Percentiles rank a stretch among this genome's conserved stretches.
Conservation (phyloP, 2,888 invertebrate genomes). For the Linyphia triangularis region DNA sequence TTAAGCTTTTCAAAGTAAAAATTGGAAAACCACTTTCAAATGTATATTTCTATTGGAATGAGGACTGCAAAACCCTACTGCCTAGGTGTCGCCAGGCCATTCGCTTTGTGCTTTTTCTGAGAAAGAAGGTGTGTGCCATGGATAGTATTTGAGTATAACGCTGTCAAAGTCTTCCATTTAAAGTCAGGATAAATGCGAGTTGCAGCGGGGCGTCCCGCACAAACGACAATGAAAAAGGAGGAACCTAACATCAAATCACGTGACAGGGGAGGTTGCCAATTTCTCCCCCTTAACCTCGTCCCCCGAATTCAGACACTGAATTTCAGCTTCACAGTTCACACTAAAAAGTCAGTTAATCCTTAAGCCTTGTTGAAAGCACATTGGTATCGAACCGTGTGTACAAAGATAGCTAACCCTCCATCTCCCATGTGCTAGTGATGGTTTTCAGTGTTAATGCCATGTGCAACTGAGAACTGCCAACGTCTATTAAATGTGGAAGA, state of each 20-base stretch:
- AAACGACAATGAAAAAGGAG: conserved; percentile 36
- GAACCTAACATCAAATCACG: conserved; percentile 53
- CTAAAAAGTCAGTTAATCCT: conserved; percentile 3
- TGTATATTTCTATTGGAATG: neutral
- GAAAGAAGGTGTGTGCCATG: neutral
- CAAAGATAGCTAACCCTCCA: neutral
- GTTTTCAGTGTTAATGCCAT: neutral
- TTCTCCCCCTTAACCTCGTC: conserved; percentile 18
- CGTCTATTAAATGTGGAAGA: neutral
- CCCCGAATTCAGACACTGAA: conserved; percentile 24
- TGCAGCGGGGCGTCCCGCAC: neutral
- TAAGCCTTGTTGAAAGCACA: neutral
- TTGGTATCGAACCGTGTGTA: neutral
- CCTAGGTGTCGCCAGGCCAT: neutral
- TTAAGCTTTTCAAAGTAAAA: too few species aligned
- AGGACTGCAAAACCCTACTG: neutral
- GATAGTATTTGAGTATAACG: neutral
- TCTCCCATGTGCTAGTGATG: neutral
- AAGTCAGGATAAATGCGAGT: neutral
- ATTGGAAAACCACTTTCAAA: too few species aligned
- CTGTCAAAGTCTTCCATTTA: conserved; percentile 3
- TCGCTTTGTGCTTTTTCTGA: too few species aligned
- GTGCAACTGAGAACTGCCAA: neutral
- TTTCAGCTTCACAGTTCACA: neutral
- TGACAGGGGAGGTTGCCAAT: conserved; percentile 43